Evolutionary conservation across 2,113 vertebrate genomes (phyloP).

Genomic region (Gasterosteus aculeatus): DNA sequence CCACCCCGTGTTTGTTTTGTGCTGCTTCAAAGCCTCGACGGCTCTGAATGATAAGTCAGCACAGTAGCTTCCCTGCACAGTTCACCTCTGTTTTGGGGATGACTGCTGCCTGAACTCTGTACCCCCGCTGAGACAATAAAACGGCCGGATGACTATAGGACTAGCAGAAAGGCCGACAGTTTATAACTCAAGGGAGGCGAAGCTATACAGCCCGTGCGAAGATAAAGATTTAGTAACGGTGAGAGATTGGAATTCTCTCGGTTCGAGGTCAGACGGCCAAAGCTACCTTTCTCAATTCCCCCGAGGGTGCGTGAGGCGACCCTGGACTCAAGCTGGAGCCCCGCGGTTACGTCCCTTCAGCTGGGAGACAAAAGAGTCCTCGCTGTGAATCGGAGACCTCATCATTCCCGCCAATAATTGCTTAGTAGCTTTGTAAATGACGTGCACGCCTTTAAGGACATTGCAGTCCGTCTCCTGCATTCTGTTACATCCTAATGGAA

Average conservation of each 20-base stretch:
- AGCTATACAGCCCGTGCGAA: conserved; percentile 65
- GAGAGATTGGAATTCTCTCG: conserved; percentile 78
- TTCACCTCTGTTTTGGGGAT: conserved; percentile 72
- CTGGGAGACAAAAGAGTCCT: conserved; percentile 60
- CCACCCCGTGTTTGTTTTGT: conserved; percentile 17
- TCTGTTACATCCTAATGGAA: conserved; percentile 27
- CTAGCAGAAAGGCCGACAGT: conserved; percentile 76
- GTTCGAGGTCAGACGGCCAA: conserved; percentile 76
- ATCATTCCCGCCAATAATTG: conserved; percentile 57
- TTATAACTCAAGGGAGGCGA: conserved; percentile 77
- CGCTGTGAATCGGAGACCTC: conserved; percentile 52
- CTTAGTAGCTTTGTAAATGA: conserved; percentile 57
- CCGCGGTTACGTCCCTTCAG: conserved; percentile 55
- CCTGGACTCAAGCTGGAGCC: conserved; percentile 41
- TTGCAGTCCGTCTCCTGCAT: not conserved
- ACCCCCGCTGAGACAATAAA: conserved; percentile 83
- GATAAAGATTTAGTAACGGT: conserved; percentile 81
- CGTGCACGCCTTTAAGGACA: conserved; percentile 25
- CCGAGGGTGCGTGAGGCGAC: conserved; percentile 57
- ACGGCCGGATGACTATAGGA: conserved; percentile 79
- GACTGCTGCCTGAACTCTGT: conserved; percentile 82
- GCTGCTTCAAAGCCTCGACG: conserved; percentile 31
- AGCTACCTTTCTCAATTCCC: conserved; percentile 73
- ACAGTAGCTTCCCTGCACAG: conserved; percentile 63
- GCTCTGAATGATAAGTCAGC: conserved; percentile 49